phyloP scores from a whole-genome alignment of 1,140 invertebrate genomes.

The Ceratitis capitata region DNA sequence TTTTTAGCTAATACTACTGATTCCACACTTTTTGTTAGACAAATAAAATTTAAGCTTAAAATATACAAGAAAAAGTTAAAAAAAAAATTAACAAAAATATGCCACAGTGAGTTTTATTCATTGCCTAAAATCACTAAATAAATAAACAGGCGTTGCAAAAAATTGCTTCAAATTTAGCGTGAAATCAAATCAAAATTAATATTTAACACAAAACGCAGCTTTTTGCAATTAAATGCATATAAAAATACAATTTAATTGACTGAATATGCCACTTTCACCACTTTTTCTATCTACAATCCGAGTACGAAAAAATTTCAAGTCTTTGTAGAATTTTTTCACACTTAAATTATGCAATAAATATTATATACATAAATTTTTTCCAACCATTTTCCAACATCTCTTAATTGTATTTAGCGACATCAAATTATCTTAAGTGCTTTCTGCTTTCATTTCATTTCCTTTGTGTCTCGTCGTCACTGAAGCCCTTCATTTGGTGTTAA shows the following conservation, averaged over 20 bases:
- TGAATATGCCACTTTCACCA: too few relatives aligned
- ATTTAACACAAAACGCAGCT: not conserved
- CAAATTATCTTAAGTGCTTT: constrained; percentile 8
- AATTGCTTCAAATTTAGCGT: not conserved
- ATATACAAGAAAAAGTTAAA: not conserved
- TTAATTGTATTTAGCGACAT: not conserved
- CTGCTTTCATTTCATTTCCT: not conserved
- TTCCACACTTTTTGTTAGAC: not conserved
- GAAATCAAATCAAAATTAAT: not conserved
- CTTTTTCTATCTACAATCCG: too few relatives aligned
- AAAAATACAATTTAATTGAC: not conserved
- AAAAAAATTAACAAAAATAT: not conserved
- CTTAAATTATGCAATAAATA: not conserved
- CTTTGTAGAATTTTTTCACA: too few relatives aligned
- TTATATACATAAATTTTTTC: not conserved
- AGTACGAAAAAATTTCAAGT: too few relatives aligned
- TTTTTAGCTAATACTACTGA: not conserved
- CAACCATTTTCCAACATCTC: not conserved
- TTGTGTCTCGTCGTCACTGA: not conserved
- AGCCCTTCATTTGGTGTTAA: not conserved
- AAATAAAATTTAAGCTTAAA: not conserved
- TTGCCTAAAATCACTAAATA: not conserved
- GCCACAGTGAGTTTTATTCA: not conserved
- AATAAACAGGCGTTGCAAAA: not conserved
- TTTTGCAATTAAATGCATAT: not conserved